These are phyloP conservation scores for Drosophila barbarae DNA, from an alignment of 2,888 invertebrate genomes.

Conservation along the genomic window DNA sequence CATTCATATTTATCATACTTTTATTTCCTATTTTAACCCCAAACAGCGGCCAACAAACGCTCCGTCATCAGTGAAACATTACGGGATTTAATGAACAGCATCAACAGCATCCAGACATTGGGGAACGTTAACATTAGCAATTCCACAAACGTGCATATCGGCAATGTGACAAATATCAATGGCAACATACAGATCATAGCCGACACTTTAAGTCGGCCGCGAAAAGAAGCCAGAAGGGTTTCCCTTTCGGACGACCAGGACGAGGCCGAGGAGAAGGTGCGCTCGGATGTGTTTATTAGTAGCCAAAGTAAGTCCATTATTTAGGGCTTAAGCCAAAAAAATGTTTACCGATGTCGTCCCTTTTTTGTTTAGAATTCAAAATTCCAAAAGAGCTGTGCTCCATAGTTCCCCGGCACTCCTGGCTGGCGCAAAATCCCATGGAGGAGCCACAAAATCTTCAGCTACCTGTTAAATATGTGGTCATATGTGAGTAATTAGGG, in stretches of 20 bases:
- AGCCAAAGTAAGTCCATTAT: slow-evolving; percentile 56
- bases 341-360: background rate
- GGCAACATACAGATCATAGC: slow-evolving; percentile 79
- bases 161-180: slow-evolving; percentile 81
- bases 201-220: slow-evolving; percentile 33
- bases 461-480: slow-evolving; percentile 80
- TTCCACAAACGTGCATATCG: slow-evolving; percentile 80
- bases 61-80: slow-evolving; percentile 64
- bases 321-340: too few species aligned
- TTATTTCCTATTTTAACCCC: background rate
- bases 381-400: slow-evolving; percentile 66
- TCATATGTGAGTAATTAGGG: slow-evolving; percentile 79
- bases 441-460: slow-evolving; percentile 72
- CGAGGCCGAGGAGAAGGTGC: slow-evolving; percentile 65
- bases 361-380: slow-evolving; percentile 57
- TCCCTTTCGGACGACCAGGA: slow-evolving; percentile 39
- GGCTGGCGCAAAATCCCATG: slow-evolving; percentile 81
- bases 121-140: slow-evolving; percentile 79
- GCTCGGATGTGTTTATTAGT: slow-evolving; percentile 66
- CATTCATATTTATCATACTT: background rate
- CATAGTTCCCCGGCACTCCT: slow-evolving; percentile 78
- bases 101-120: slow-evolving; percentile 75
- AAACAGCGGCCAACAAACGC: slow-evolving; percentile 44
- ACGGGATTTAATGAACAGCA: slow-evolving; percentile 71
- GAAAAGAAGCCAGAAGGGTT: slow-evolving; percentile 31